Evolutionary conservation across 2,888 invertebrate genomes (phyloP).

Genomic region (Clunio marinus): DNA sequence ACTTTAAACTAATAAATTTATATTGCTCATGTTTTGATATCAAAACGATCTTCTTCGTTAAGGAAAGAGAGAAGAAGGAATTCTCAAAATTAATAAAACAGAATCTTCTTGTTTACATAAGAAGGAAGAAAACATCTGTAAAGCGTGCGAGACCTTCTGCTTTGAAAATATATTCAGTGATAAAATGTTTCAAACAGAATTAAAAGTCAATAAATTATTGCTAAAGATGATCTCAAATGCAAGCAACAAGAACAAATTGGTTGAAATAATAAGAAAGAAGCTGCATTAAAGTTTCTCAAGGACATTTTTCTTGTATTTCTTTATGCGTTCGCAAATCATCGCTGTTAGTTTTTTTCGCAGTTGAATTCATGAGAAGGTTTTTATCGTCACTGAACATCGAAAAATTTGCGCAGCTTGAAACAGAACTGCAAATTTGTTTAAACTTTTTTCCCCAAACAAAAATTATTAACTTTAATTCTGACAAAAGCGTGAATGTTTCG

Average conservation of each 20-base stretch:
- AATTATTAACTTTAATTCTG: too few relatives aligned
- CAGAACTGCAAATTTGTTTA: neutral
- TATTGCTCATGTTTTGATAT: neutral
- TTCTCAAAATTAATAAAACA: neutral
- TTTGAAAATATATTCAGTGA: conserved; percentile 6
- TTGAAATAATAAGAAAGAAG: too few relatives aligned
- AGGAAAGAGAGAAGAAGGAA: neutral
- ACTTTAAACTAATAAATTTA: too few relatives aligned
- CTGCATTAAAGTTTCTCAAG: too few relatives aligned
- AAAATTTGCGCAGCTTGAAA: neutral
- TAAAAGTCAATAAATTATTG: conserved; percentile 10
- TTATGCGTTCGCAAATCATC: neutral
- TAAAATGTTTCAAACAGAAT: conserved; percentile 7
- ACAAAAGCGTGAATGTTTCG: too few relatives aligned
- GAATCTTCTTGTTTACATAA: neutral
- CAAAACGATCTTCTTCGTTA: neutral
- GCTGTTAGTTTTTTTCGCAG: neutral
- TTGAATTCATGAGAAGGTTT: too few relatives aligned
- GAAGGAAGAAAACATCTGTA: neutral
- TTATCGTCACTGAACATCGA: neutral
- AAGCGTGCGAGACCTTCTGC: neutral
- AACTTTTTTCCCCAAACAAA: neutral
- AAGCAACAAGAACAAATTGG: conserved; percentile 3
- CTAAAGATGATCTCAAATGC: neutral
- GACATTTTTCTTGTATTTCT: too few relatives aligned